phyloP scores from a whole-genome alignment of 2,797 vertebrate species.

The Lepus oiostolus region DNA sequence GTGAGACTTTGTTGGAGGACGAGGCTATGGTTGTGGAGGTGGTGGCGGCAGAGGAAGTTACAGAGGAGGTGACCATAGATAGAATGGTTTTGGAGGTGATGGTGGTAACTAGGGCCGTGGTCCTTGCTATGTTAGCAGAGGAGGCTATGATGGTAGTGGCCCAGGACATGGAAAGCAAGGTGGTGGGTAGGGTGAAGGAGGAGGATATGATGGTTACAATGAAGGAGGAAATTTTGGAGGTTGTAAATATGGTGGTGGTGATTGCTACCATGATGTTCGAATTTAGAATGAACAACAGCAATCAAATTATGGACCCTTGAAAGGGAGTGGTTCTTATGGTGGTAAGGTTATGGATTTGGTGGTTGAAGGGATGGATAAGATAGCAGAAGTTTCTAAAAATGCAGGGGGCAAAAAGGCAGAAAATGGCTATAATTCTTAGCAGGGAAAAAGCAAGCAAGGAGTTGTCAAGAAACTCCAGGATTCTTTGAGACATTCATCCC shows the following conservation, averaged over 20 bases:
- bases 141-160: conserved; percentile 89
- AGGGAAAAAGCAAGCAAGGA: conserved; percentile 95
- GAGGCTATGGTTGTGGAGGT: conserved; percentile 91
- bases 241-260: conserved; percentile 90
- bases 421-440: conserved; percentile 98
- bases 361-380: conserved; percentile 91
- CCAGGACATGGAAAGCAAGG: conserved; percentile 90
- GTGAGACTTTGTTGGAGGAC: conserved; percentile 79
- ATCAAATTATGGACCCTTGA: conserved; percentile 96
- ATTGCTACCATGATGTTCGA: conserved; percentile 91
- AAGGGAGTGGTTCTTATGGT: conserved; percentile 94
- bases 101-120: conserved; percentile 94
- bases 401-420: conserved; percentile 85
- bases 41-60: conserved; percentile 92
- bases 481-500: conserved; percentile 98
- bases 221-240: conserved; percentile 92
- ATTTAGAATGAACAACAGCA: conserved; percentile 89
- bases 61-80: conserved; percentile 78
- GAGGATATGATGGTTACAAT: conserved; percentile 92
- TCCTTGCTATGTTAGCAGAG: conserved; percentile 90
- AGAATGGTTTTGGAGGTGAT: conserved; percentile 91
- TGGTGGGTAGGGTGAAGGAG: conserved; percentile 82
- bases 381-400: conserved; percentile 87
- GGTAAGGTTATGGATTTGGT: conserved; percentile 94
- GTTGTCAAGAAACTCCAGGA: conserved; percentile 98